phyloP scores from a whole-genome alignment of 1,140 invertebrate species.

The Drosophila nasuta region DNA sequence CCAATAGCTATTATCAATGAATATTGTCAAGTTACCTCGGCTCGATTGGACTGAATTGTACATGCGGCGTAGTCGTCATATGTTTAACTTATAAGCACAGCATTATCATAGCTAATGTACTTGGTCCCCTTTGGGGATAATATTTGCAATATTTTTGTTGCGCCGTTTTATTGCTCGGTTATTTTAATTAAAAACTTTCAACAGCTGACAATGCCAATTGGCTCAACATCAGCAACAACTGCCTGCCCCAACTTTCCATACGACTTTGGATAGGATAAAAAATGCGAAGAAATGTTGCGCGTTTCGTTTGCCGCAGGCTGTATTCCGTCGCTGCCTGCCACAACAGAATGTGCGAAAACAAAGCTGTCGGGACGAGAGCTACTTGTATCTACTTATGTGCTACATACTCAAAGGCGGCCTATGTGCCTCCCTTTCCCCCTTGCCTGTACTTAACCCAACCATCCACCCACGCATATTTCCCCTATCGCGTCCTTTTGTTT shows the following conservation, averaged over 20 bases:
- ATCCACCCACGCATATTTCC: too few species aligned
- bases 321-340: constrained; percentile 1
- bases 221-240: constrained; percentile 1
- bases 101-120: constrained; percentile 68
- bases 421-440: not conserved
- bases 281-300: constrained; percentile 47
- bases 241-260: not conserved
- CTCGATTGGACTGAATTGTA: not conserved
- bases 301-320: constrained; percentile 31
- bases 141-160: constrained; percentile 50
- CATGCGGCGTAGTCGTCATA: constrained; percentile 54
- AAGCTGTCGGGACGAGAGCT: constrained; percentile 67
- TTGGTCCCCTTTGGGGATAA: not conserved
- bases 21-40: not conserved
- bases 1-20: constrained; percentile 42
- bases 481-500: constrained; percentile 47
- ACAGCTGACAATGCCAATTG: constrained; percentile 73
- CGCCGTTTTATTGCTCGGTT: constrained; percentile 78
- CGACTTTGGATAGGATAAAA: not conserved
- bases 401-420: constrained; percentile 41
- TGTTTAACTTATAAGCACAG: constrained; percentile 42
- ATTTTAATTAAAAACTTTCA: constrained; percentile 82
- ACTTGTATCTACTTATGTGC: constrained; percentile 57
- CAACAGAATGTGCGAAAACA: constrained; percentile 59
- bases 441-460: not conserved